Evolutionary conservation across 2,888 invertebrate genomes (phyloP), one percentile per base, ranked within the genome.

Genomic region (Zeuzera pyrina): DNA sequence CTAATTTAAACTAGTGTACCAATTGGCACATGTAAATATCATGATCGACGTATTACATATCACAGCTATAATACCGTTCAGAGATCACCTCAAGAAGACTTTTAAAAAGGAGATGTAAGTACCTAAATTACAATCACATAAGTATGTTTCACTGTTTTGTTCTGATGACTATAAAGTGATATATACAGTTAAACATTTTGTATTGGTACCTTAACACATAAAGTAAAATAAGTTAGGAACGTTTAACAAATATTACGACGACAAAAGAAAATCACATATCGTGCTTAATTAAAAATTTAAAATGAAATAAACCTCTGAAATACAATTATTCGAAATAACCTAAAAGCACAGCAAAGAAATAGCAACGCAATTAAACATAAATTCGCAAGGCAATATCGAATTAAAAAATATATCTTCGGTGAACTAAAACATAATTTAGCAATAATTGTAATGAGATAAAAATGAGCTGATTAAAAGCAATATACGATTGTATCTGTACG

Each of bases 371-470:
- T 49, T 51, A 44, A 34, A 42, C 48, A 51, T 45, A 34, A 52
- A 51, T 59, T 64, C 67, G 67, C 67, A 33, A 44, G 47, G 66
- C 65, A 52, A 43, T 43, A 42, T 42, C 42, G 43, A 31, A 21
- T n/a, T 38, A 36, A 43, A 35, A 36, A 15, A 15, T 28, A 11
- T 12, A 2, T 14, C 8, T 25, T 26, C 4, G 6, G n/a, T 12
- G 22, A 26, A 26, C 13, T 26, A 26, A 4, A 28, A 15, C 8
- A 27, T 27, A 42, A 39, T 52, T 52, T 50, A 40, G 43, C 42
- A 54, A 29, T 12, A 48, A 52, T 45, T 47, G 43, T 47, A 51
- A 44, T 45, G 25, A 54, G 36, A 53, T 42, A 37, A 47, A 49
- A 54, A 42, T 38, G 33, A 40, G 13, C 31, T 22, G 14, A 36